Base-by-base conservation (phyloP, 2,113 vertebrate species). In the Hoplias malabaricus region DNA sequence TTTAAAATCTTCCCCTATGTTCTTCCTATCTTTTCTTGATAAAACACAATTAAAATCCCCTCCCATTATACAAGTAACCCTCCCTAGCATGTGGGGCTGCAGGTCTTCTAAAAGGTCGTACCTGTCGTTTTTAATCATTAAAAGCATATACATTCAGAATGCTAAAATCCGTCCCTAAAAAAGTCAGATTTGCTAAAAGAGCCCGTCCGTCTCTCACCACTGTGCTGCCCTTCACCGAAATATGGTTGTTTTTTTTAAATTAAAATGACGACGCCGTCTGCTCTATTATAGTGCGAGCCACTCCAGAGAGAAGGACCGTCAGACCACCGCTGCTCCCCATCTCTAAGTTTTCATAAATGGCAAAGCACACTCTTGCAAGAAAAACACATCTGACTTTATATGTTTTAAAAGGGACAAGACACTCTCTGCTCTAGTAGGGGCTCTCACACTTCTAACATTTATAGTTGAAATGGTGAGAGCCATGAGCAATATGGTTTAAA, bases 281-380 rank as follows among this genome's bases (percentile, higher is more conserved):
- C 50, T 10, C 31, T 33, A 40, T 36, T 69, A 0, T 21, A 9
- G 19, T 75, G 33, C 0, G 67, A 69, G 0, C 73, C 67, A 16
- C 78, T 80, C 79, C 65, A 81, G 1, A 81, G 3, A 5, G 66
- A 81, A 13, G 75, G 66, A 2, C 53, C 62, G 1, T 36, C 31
- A 13, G 73, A 14, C 79, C 73, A 75, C 16, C 8, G 31, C 38
- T 75, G 29, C 29, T 69, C 25, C 72, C 61, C 68, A 2, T 62
- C 27, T 0, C 8, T 23, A 14, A 46, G 2, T 2, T 10, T 16
- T 13, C 43, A n/a, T n/a, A n/a, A n/a, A n/a, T n/a, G n/a, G n/a
- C n/a, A n/a, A n/a, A n/a, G n/a, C n/a, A n/a, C n/a, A 46, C 9
- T 46, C 43, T 4, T 46, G 43, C 10, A 46, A 10, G 11, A 46